Evolutionary conservation across 2,113 vertebrate genomes (phyloP), one percentile per base, ranked within the genome.

Genomic region (Macrotus californicus): DNA sequence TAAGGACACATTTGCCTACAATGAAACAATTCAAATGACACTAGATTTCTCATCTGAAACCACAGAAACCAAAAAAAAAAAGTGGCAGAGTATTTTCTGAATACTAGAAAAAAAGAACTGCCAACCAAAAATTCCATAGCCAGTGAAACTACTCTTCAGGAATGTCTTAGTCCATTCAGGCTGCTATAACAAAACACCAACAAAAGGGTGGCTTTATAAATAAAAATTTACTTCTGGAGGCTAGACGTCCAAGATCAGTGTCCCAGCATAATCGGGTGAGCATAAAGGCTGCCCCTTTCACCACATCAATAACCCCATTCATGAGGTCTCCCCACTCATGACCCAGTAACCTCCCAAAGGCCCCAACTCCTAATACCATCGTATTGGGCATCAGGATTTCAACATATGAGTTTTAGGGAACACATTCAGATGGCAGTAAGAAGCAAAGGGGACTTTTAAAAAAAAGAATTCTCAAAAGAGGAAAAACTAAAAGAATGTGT

Each of bases 71-170:
- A 87, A 87, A 70, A 96, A 87, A 70, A 96, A 56, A 89, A 64
- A 76, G 18, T 52, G 41, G 75, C 10, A 64, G 8, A 56, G 39
- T 46, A 87, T 46, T 87, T 94, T 90, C 84, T 64, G 24, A 91
- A 54, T 12, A 46, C 24, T 56, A 8, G 8, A 12, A 21, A 43
- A 64, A 41, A 11, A n/a, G 22, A 76, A 83, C 10, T 73, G n/a
- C 14, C 67, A 93, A 75, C 83, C 50, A 93, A 61, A 16, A 96
- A 80, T 64, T 87, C 56, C 80, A 87, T 21, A 94, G 19, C 43
- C 66, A 91, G 18, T 56, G 36, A 96, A 94, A 93, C 66, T 95
- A 69, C 1, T 66, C 41, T 80, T 93, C 61, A 82, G 41, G 41
- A 75, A 75, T 22, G 50, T 21, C 34, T 61, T 83, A 13, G n/a